Evolutionary conservation across 2,113 vertebrate species (phyloP), one percentile per base, ranked within the genome.

Genomic region (Odontesthes bonariensis): DNA sequence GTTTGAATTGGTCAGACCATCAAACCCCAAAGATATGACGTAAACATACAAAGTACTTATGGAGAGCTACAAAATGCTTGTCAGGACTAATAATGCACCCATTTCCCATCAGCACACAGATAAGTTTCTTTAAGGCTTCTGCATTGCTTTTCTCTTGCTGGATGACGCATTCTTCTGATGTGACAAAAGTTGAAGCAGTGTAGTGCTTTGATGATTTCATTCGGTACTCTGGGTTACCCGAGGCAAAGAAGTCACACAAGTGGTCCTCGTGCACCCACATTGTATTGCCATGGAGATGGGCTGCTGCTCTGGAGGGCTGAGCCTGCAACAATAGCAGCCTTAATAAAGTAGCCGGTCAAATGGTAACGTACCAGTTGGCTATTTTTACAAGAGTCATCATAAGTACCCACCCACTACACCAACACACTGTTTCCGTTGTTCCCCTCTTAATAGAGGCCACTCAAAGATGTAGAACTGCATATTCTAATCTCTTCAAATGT

Each of bases 201-300:
- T 11, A 58, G 33, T 38, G n/a, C 61, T 83, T 78, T 63, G 58
- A 27, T 44, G 76, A 57, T 67, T 84, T 60, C 17, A 47, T 22
- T 59, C 47, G 60, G 51, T 70, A 35, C 65, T 75, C 32, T 81
- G 49, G 42, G 81, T 84, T 83, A 79, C 46, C 40, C 66, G 79
- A 77, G 83, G 88, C 79, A 67, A 86, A 83, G 58, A 81, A 76
- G 77, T 81, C 85, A 81, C 59, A 73, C 66, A 60, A 84, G 81
- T 47, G 77, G 69, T 67, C 67, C 75, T 81, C 44, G 6, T 61
- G 65, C 77, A 79, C 84, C 84, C 81, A 84, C 88, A 59, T 77
- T 54, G 54, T 60, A 70, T 87, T 82, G 59, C 79, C 58, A 60
- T 71, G 70, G 86, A 23, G 65, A 87, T 17, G 5, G 31, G 51